These are phyloP conservation scores for Burhinus bistriatus DNA, from an alignment of 2,113 vertebrate species.

Conservation along the genomic window DNA sequence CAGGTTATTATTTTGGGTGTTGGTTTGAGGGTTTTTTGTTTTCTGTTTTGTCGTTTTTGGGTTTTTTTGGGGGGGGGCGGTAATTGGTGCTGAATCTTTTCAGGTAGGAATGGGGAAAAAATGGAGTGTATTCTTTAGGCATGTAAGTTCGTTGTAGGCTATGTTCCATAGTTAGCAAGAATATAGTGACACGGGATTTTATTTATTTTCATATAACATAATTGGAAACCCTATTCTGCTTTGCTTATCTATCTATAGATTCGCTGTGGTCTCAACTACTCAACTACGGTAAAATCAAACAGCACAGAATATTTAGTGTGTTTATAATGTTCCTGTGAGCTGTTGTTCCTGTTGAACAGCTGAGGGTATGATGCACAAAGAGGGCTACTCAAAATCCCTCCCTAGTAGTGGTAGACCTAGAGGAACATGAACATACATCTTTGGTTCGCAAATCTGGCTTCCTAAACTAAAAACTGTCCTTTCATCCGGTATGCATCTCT, in stretches of 20 bases:
- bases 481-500: background rate
- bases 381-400: background rate
- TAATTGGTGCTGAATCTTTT: background rate
- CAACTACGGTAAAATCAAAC: background rate
- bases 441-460: background rate
- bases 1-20: background rate
- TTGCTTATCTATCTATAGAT: background rate
- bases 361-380: background rate
- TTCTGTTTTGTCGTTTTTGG: background rate
- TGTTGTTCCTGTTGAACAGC: background rate
- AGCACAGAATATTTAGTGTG: background rate
- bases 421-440: background rate
- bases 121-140: background rate
- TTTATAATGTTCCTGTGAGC: background rate
- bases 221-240: background rate
- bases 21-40: background rate
- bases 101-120: background rate
- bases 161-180: background rate
- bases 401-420: background rate
- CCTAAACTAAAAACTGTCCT: background rate
- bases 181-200: background rate
- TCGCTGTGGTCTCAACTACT: background rate
- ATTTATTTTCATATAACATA: background rate
- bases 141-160: background rate
- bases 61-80: background rate